Evolutionary conservation across 2,888 invertebrate species (phyloP).

Genomic region (Cryptocephalus primarius): DNA sequence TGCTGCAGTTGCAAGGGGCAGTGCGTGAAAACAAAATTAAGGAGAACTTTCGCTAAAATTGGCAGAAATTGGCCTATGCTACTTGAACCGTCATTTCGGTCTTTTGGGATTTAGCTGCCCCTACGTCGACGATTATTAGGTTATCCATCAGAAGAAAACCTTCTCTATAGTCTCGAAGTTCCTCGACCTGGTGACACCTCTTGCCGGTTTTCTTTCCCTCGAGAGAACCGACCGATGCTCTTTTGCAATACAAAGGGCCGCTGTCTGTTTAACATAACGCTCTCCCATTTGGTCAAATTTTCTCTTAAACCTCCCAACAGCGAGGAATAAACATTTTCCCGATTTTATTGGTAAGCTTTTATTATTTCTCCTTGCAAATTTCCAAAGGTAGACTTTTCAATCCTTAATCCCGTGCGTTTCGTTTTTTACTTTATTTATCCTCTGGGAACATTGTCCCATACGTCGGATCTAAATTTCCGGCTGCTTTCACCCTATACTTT

Average conservation of each 20-base stretch:
- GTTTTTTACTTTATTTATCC: constrained; percentile 38
- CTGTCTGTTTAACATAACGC: no score
- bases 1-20: constrained; percentile 19
- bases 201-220: constrained; percentile 4
- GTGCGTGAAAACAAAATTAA: constrained; percentile 29
- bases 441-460: constrained; percentile 34
- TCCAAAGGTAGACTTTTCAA: neutral
- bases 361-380: no score
- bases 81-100: constrained; percentile 27
- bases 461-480: constrained; percentile 30
- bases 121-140: constrained; percentile 37
- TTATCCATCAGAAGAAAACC: constrained; percentile 27
- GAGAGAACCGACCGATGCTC: constrained; percentile 17
- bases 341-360: neutral
- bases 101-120: constrained; percentile 32
- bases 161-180: constrained; percentile 11
- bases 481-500: constrained; percentile 28
- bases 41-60: constrained; percentile 40
- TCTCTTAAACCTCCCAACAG: no score
- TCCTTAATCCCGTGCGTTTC: constrained; percentile 23
- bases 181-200: constrained; percentile 16
- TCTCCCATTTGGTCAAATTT: no score
- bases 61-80: constrained; percentile 47
- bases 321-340: neutral
- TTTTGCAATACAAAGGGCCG: constrained; percentile 11